Evolutionary conservation across 2,888 invertebrate species (phyloP).

Genomic region (Carcina quercana): DNA sequence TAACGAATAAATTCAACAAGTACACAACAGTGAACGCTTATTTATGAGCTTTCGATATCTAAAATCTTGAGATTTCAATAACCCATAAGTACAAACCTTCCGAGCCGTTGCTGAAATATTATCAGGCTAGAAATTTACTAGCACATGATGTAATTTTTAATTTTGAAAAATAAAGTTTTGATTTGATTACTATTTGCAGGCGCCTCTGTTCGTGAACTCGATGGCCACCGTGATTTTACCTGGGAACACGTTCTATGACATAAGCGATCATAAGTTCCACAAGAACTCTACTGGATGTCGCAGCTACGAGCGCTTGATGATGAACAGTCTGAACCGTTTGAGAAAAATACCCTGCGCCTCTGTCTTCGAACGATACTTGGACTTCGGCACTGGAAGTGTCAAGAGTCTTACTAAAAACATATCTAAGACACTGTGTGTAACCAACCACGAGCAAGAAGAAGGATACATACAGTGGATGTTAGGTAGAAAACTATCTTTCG

Average conservation of each 20-base stretch:
- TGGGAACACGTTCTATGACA: slow-evolving; percentile 40
- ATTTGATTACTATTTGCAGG: no score
- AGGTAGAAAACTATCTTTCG: not conserved
- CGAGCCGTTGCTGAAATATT: no score
- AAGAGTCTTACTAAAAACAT: slow-evolving; percentile 50
- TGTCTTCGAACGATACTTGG: slow-evolving; percentile 53
- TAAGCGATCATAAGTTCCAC: slow-evolving; percentile 45
- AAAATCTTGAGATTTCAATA: no score
- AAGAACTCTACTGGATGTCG: slow-evolving; percentile 39
- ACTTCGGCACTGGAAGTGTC: slow-evolving; percentile 55
- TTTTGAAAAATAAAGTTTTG: no score
- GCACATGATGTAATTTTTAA: no score
- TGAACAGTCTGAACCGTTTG: slow-evolving; percentile 54
- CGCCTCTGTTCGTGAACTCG: slow-evolving; percentile 48
- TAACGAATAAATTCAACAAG: no score
- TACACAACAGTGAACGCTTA: no score
- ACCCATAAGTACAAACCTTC: no score
- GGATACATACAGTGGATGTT: slow-evolving; percentile 62
- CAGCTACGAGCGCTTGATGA: slow-evolving; percentile 53
- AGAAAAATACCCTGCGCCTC: slow-evolving; percentile 53
- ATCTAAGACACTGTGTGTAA: slow-evolving; percentile 59
- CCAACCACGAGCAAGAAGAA: slow-evolving; percentile 55
- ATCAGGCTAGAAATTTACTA: no score
- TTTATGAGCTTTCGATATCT: no score
- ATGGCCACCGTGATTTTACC: slow-evolving; percentile 46